Conservation (phyloP, 53 echinoderm and acorn worm genomes). For the Paracentrotus lividus region DNA sequence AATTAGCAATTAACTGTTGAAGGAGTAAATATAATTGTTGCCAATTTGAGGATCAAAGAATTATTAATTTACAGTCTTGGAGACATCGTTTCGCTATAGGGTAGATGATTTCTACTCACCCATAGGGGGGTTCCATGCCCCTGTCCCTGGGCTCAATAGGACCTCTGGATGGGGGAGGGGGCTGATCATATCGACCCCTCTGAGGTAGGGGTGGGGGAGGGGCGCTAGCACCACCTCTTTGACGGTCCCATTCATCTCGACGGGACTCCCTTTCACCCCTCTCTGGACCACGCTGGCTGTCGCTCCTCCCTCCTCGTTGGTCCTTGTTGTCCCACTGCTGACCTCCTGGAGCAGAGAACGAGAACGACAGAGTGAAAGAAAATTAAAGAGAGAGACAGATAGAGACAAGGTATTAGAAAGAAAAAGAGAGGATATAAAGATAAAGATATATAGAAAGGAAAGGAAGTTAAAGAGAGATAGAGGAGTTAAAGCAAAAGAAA, state of each 20-base stretch:
- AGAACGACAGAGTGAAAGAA: background rate
- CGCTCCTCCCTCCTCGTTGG: conserved; percentile 51
- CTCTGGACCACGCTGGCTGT: conserved; percentile 28
- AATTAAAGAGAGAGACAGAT: background rate
- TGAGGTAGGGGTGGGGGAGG: conserved; percentile 48
- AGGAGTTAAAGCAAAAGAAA: too few species aligned
- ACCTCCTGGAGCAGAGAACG: background rate
- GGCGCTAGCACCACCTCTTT: conserved; percentile 40
- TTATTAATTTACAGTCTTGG: too few species aligned
- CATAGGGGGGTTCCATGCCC: conserved; percentile 58
- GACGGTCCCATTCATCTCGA: conserved; percentile 92
- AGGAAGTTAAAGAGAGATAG: too few species aligned
- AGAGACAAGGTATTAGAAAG: too few species aligned
- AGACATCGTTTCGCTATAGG: too few species aligned
- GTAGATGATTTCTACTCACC: conserved; percentile 19
- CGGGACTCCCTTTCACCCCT: conserved; percentile 83
- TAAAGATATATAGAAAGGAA: too few species aligned
- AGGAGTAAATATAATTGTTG: too few species aligned
- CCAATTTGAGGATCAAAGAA: too few species aligned
- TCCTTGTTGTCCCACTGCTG: conserved; percentile 53
- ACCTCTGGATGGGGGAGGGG: conserved; percentile 19
- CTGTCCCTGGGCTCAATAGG: conserved; percentile 48
- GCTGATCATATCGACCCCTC: conserved; percentile 57
- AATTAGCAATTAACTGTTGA: too few species aligned
- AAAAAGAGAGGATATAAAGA: too few species aligned